A percentile compares a stretch with the other conserved stretches of the same genome.
These are phyloP conservation scores for Gambusia yucatana DNA, from an alignment of 2,797 vertebrate species.

Conservation along the genomic window DNA sequence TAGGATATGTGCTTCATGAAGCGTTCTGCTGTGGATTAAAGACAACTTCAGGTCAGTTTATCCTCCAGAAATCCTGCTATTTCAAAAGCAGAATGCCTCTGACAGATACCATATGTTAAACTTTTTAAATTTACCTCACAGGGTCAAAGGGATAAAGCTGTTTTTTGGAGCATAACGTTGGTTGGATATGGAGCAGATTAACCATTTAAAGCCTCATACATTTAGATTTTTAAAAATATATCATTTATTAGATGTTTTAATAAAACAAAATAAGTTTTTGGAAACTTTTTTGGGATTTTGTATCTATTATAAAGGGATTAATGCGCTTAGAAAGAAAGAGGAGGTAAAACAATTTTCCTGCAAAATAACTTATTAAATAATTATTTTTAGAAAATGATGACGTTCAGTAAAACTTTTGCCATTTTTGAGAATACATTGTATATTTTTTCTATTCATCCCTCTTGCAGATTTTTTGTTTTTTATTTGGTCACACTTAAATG, in stretches of 20 bases:
- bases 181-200: constrained; percentile 26
- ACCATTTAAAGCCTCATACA: background rate
- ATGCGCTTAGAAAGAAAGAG: no score
- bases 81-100: constrained; percentile 29
- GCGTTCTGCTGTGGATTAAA: constrained; percentile 30
- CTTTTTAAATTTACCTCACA: constrained; percentile 35
- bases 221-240: background rate
- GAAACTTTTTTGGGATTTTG: background rate
- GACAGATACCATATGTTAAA: constrained; percentile 53
- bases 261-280: background rate
- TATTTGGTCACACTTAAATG: background rate
- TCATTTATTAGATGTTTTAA: background rate
- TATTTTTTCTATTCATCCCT: background rate
- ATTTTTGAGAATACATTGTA: background rate
- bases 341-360: no score
- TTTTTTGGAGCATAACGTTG: constrained; percentile 4
- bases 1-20: constrained; percentile 43
- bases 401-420: background rate
- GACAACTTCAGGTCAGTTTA: constrained; percentile 42
- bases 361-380: background rate
- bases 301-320: background rate
- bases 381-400: background rate
- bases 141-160: constrained; percentile 39
- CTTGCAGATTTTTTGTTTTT: background rate
- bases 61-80: constrained; percentile 40